Evolutionary conservation across 2,113 vertebrate species (phyloP).

Genomic region (Poeciliopsis turrubarensis): DNA sequence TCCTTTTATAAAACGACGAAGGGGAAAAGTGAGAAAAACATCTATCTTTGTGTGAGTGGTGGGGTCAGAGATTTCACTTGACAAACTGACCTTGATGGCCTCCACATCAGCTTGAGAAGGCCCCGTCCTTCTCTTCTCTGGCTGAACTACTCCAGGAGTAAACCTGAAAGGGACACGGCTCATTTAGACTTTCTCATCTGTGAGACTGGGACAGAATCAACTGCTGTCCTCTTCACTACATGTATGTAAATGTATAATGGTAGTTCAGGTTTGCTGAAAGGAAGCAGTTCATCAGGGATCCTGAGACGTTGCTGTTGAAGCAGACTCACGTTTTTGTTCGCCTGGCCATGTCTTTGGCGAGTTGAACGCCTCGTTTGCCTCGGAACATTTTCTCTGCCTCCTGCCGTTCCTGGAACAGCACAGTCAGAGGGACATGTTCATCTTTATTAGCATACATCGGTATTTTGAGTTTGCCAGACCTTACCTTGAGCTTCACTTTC

Average conservation of each 20-base stretch:
- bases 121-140: slow-evolving; percentile 91
- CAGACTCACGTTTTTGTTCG: slow-evolving; percentile 98
- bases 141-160: slow-evolving; percentile 87
- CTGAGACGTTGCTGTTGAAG: background rate
- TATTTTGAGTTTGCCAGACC: background rate
- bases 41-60: too few relatives aligned
- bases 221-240: too few relatives aligned
- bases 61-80: too few relatives aligned
- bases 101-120: slow-evolving; percentile 93
- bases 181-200: background rate
- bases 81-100: slow-evolving; percentile 89
- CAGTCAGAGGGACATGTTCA: too few relatives aligned
- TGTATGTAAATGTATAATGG: too few relatives aligned
- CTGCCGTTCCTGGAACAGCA: slow-evolving; percentile 96
- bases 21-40: too few relatives aligned
- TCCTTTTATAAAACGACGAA: too few relatives aligned
- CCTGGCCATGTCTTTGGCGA: slow-evolving; percentile 99
- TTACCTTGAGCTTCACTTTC: slow-evolving; percentile 96
- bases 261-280: too few relatives aligned
- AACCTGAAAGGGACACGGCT: slow-evolving; percentile 81
- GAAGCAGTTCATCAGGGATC: background rate
- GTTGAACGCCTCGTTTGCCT: slow-evolving; percentile 98
- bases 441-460: background rate
- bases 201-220: too few relatives aligned
- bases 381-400: slow-evolving; percentile 99